Evolutionary conservation across 2,888 invertebrate species (phyloP), one percentile per base, ranked within the genome.

Genomic region (Drosophila diplacantha): DNA sequence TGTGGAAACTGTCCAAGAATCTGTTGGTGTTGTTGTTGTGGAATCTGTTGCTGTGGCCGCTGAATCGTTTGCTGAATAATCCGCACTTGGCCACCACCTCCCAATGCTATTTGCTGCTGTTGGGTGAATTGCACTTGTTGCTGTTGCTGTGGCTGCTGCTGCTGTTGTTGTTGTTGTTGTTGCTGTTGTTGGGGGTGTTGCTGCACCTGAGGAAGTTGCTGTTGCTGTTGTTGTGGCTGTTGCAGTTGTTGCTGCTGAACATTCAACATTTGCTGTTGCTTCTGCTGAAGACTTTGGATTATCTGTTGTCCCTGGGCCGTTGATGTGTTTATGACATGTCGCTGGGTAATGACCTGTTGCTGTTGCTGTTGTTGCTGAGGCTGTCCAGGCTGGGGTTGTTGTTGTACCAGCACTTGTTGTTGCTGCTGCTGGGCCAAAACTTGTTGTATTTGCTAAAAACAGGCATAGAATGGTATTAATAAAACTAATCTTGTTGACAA

Each of bases 271-370:
- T 84, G 83, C 31, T 86, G 85, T 24, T 85, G 83, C 52, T 85
- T 85, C 53, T 85, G 85, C 47, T 87, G 88, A 35, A 87, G 83
- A 57, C 84, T 87, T 64, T 88, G 88, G 35, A 88, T 87, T n/a
- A 88, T 86, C 72, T 88, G 88, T 37, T 88, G 88, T 0, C 88
- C 88, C 44, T 88, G 88, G 4, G 85, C 83, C 1, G 88, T 87
- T 3, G 88, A 86, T 3, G 88, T 87, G 49, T 88, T 88, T 18
- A 88, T 87, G 0, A 88, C 85, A 54, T 88, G 88, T 2, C 87
- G 77, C 51, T 87, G 87, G 5, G 87, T 82, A 14, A 87, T 87
- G 3, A 87, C 84, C 68, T 86, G 87, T 59, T 85, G 78, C 32
- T 80, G 76, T 29, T 22, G 39, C 24, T 43, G 43, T 3, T 44